Percentiles rank a stretch among this genome's conserved stretches.
phyloP scores from a whole-genome alignment of 1,140 invertebrate genomes.

The Atta texana region DNA sequence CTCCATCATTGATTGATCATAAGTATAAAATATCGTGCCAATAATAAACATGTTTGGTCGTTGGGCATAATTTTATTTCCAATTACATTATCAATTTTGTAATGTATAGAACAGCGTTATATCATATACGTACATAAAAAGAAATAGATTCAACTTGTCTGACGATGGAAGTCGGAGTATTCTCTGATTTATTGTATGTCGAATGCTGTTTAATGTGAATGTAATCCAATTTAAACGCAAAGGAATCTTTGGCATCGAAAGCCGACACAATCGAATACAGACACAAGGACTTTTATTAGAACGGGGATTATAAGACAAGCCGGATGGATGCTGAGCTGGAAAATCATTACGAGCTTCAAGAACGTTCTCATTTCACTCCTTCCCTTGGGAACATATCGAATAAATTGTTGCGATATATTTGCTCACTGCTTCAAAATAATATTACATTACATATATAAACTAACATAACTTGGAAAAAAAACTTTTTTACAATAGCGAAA shows the following conservation, averaged over 20 bases:
- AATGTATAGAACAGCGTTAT: not conserved
- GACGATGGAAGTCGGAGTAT: not conserved
- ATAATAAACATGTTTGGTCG: not conserved
- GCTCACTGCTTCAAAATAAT: not conserved
- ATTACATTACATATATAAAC: not conserved
- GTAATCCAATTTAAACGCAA: slow-evolving; percentile 84
- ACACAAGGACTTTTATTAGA: slow-evolving; percentile 89
- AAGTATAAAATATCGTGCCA: slow-evolving; percentile 23
- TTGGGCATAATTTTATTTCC: not conserved
- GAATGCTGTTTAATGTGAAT: slow-evolving; percentile 74
- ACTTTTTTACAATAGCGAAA: not conserved
- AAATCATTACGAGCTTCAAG: slow-evolving; percentile 34
- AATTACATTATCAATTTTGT: not conserved
- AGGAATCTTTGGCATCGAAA: slow-evolving; percentile 86
- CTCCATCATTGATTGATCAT: not conserved
- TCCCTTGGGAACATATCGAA: not conserved
- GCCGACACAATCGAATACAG: slow-evolving; percentile 80
- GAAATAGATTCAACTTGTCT: not conserved
- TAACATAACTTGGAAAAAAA: not conserved
- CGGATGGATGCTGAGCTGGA: slow-evolving; percentile 82
- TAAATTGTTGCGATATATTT: slow-evolving; percentile 7
- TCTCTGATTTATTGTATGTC: slow-evolving; percentile 54
- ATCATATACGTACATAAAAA: not conserved
- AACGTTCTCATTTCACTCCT: slow-evolving; percentile 32
- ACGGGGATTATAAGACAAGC: slow-evolving; percentile 87